Evolutionary conservation across 2,888 invertebrate genomes (phyloP), one percentile per base, ranked within the genome.

Genomic region (Andrena trimmerana): DNA sequence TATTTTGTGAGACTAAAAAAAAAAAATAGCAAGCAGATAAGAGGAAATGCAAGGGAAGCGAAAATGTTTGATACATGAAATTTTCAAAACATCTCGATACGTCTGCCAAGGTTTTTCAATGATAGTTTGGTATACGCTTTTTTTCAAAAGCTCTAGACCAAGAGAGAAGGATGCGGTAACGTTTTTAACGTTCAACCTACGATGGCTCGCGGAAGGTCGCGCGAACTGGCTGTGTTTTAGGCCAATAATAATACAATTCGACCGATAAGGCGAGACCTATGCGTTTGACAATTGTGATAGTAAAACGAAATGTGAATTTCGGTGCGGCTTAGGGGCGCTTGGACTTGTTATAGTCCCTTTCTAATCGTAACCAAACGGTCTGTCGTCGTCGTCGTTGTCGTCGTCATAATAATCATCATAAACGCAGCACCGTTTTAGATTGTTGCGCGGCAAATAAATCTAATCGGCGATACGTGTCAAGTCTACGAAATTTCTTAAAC

Each of bases 211-310:
- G n/a, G 29, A 13, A 33, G 48, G 54, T 60, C 59, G 63, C 68
- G 70, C 68, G 59, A 65, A 48, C 63, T 70, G 71, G 69, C 73
- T 73, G 71, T 83, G 81, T 67, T 85, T 82, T 78, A 79, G 74
- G 72, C 60, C 50, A 71, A 27, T 77, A 68, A 71, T 62, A 69
- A 60, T 68, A 71, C 73, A 62, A 82, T 78, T 70, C 65, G 74
- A 82, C 73, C 27, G 76, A 62, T 69, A 80, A 83, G 71, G 80
- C 65, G 62, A 76, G 83, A 81, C 85, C 74, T 83, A 85, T 54
- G 75, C 62, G 70, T 80, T 78, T 57, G 79, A 88, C 81, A 86
- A 85, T 90, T 93, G 93, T 92, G 93, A 92, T 92, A 92, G 89
- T 84, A 88, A 89, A 81, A 70, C 75, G 29, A 88, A 90, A 62